Base-by-base conservation (phyloP, 2,888 invertebrate species). In the Lasioglossum pauxillum region DNA sequence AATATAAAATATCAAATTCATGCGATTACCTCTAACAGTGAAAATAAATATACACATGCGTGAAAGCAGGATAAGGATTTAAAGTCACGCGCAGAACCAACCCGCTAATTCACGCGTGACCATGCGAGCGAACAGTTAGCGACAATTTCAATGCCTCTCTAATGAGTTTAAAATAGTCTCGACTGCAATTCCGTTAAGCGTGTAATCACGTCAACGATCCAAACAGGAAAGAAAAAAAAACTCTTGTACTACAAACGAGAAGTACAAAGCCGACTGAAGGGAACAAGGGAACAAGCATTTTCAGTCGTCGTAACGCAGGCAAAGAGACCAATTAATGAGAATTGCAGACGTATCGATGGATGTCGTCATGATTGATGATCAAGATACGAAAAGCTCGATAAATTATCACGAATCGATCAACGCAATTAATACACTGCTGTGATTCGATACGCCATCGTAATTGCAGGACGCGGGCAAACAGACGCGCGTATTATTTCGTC, bases 361-460 rank as follows among this genome's bases (percentile, higher is more conserved):
- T 46, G 72, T n/a, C 53, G 73, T 31, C 49, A 44, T 69, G 87
- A 87, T 87, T 80, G 69, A 82, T 77, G 77, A 79, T 71, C 57
- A 78, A 84, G 75, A 82, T 81, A 76, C 81, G 82, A 77, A 82
- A 82, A 74, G 60, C 71, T 80, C 78, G 86, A 90, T 82, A 69
- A 77, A 86, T 88, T 84, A 73, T 84, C 86, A 86, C 80, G 86
- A 69, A 81, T 84, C 81, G 90, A 83, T 82, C 84, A 84, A 72
- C 73, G 82, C 83, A 88, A 90, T 86, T 86, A 90, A 88, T 90
- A 83, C 76, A 83, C 76, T 64, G 75, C 60, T 72, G 78, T 77
- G 67, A 75, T 83, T 75, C 77, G 60, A 83, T 69, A 49, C 76
- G 71, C 38, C 85, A 67, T 83, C 78, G 53, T 88, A 88, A 90